Conservation (phyloP, 2,888 invertebrate species). For the Tortrix viridana region DNA sequence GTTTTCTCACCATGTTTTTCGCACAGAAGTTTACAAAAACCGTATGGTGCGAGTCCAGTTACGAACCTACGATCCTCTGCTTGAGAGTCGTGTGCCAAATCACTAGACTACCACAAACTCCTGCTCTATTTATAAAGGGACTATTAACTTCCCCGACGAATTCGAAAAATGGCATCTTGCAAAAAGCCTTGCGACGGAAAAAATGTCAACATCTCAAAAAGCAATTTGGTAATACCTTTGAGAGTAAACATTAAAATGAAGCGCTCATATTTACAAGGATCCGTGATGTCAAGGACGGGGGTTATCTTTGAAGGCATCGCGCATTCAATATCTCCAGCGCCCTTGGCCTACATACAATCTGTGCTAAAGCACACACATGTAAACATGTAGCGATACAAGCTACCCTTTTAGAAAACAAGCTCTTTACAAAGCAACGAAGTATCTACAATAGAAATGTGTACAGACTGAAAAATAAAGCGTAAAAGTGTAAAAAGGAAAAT, state of each 20-base stretch:
- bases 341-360: slow-evolving; percentile 18
- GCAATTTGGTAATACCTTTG: slow-evolving; percentile 17
- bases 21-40: too few relatives aligned
- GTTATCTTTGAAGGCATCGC: slow-evolving; percentile 9
- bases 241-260: slow-evolving; percentile 2
- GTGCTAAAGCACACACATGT: background rate
- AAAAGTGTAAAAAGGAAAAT: slow-evolving; percentile 46
- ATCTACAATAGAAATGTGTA: slow-evolving; percentile 46
- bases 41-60: too few relatives aligned
- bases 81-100: too few relatives aligned
- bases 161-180: background rate
- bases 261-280: slow-evolving; percentile 14
- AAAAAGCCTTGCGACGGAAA: background rate
- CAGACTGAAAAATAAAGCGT: slow-evolving; percentile 48
- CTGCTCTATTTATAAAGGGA: too few relatives aligned
- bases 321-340: slow-evolving; percentile 15
- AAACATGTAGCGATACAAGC: slow-evolving; percentile 16
- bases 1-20: too few relatives aligned
- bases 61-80: too few relatives aligned
- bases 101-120: too few relatives aligned
- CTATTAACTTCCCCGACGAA: too few relatives aligned
- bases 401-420: slow-evolving; percentile 48
- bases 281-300: slow-evolving; percentile 8
- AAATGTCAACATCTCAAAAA: slow-evolving; percentile 1
- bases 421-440: slow-evolving; percentile 44